Percentiles rank a stretch among this genome's conserved stretches.
Evolutionary conservation across 2,113 vertebrate genomes (phyloP).

Genomic region (Mixornis gularis): DNA sequence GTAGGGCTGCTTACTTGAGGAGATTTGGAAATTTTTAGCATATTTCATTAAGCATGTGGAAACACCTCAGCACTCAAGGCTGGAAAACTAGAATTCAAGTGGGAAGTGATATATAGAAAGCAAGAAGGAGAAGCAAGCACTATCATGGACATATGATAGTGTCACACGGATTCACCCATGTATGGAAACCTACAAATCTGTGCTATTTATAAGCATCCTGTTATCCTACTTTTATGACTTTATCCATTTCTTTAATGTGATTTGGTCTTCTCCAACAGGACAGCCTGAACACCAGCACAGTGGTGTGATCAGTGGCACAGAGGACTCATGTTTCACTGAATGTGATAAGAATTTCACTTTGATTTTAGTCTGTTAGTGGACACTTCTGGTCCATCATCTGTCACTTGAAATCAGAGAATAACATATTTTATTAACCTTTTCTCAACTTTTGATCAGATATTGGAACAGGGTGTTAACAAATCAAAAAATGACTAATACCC

Average conservation of each 20-base stretch:
- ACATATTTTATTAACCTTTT: background rate
- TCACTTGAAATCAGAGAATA: background rate
- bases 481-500: background rate
- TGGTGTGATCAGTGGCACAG: background rate
- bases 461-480: background rate
- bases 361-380: background rate
- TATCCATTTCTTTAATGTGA: background rate
- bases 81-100: conserved; percentile 67
- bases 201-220: background rate
- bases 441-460: background rate
- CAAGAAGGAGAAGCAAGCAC: conserved; percentile 14
- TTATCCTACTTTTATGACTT: background rate
- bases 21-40: conserved; percentile 73
- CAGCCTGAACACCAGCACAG: background rate
- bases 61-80: conserved; percentile 31
- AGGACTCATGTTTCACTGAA: background rate
- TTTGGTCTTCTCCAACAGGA: accelerated
- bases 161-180: background rate
- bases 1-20: conserved; percentile 66
- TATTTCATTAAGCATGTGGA: conserved; percentile 78
- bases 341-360: background rate
- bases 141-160: background rate
- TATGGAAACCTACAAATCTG: background rate
- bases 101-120: background rate
- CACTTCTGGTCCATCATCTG: background rate